Percentiles rank a stretch among this genome's conserved stretches.
Evolutionary conservation across 2,113 vertebrate genomes (phyloP).

Genomic region (Tauraco erythrolophus): DNA sequence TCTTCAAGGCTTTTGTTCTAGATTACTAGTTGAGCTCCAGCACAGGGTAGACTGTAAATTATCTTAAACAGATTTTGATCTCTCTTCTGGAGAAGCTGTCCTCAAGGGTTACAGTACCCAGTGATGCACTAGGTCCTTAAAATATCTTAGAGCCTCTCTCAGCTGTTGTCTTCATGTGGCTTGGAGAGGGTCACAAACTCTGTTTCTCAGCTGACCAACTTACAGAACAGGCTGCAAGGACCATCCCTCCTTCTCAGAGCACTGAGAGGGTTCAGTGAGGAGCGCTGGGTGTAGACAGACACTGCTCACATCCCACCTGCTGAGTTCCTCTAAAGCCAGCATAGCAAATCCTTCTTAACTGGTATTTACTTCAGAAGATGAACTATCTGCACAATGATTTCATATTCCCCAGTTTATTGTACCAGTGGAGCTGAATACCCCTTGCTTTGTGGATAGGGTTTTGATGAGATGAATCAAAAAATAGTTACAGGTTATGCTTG

Average conservation of each 20-base stretch:
- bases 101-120: neutral
- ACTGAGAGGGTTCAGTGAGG: neutral
- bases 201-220: neutral
- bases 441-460: neutral
- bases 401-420: neutral
- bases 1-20: neutral
- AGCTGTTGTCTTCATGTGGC: neutral
- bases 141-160: neutral
- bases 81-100: neutral
- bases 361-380: rapidly evolving
- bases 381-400: neutral
- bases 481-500: neutral
- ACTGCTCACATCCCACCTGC: neutral
- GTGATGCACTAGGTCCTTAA: neutral
- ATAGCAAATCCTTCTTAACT: neutral
- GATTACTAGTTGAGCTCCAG: neutral
- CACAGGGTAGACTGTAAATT: neutral
- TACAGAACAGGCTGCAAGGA: neutral
- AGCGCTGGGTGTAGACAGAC: neutral
- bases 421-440: neutral
- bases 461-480: neutral
- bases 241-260: neutral
- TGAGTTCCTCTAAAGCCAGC: neutral
- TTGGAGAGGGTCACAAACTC: neutral
- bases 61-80: neutral